Evolutionary conservation across 1,140 invertebrate species (phyloP).

Genomic region (Mycetomoellerius zeteki): DNA sequence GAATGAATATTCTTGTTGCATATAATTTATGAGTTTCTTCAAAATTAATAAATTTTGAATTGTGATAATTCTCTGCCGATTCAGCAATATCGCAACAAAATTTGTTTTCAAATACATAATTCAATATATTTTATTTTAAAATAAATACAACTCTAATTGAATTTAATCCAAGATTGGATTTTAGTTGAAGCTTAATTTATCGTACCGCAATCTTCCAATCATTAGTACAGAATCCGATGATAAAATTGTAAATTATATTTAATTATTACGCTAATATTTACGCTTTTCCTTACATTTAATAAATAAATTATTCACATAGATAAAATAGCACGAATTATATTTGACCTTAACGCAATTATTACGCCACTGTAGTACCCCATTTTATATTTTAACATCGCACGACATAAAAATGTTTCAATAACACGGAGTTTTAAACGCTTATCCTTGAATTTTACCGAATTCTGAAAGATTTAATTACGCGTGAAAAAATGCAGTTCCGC

Average conservation of each 20-base stretch:
- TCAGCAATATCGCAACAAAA: not conserved
- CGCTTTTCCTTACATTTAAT: not conserved
- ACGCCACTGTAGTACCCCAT: not conserved
- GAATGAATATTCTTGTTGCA: not conserved
- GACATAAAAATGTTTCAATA: slow-evolving; percentile 31
- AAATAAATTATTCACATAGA: not conserved
- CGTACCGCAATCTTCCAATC: not conserved
- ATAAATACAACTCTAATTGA: not conserved
- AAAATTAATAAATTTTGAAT: slow-evolving; percentile 18
- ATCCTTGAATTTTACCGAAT: slow-evolving; percentile 2
- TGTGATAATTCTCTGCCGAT: not conserved
- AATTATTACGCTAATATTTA: slow-evolving; percentile 14
- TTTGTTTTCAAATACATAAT: not conserved
- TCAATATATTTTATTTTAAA: slow-evolving; percentile 15
- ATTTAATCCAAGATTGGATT: slow-evolving; percentile 5
- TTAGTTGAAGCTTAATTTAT: not conserved
- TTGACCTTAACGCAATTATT: not conserved
- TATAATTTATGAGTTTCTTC: not conserved
- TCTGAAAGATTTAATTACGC: slow-evolving; percentile 39
- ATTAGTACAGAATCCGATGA: not conserved
- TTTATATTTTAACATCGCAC: not conserved
- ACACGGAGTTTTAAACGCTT: slow-evolving; percentile 17
- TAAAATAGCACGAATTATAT: not conserved
- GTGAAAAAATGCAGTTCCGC: not conserved
- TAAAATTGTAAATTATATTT: slow-evolving; percentile 32